These are phyloP conservation scores for Plectrocnemia conspersa DNA, from an alignment of 1,140 invertebrate species.

Conservation along the genomic window DNA sequence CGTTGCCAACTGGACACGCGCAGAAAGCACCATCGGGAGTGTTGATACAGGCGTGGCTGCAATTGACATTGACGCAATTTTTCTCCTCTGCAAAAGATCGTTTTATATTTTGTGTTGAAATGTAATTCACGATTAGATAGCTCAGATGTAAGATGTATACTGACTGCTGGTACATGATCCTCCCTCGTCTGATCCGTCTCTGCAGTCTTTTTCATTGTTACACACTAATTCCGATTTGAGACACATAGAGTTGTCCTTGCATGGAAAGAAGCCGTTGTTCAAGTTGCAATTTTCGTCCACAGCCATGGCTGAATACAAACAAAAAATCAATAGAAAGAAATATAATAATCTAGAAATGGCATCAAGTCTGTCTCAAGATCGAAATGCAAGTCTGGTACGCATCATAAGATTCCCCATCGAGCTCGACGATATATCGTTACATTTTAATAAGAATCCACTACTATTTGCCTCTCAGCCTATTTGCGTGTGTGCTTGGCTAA, in stretches of 20 bases:
- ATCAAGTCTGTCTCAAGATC: conserved; percentile 18
- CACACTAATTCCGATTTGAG: conserved; percentile 63
- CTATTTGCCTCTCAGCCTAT: no score
- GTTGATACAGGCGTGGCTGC: conserved; percentile 44
- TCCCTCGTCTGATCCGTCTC: conserved; percentile 70
- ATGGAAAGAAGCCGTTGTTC: conserved; percentile 51
- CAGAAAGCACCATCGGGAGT: conserved; percentile 38
- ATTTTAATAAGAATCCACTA: no score
- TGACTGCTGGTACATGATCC: conserved; percentile 49
- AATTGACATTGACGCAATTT: conserved; percentile 43
- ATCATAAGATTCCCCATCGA: no score
- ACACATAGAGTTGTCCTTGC: conserved; percentile 58
- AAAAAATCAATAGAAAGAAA: conserved; percentile 21
- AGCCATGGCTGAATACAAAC: conserved; percentile 27
- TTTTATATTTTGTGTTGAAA: no score
- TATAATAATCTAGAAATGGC: neutral
- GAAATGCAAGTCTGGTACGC: conserved; percentile 1
- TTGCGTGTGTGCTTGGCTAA: conserved; percentile 46
- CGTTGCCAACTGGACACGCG: conserved; percentile 18
- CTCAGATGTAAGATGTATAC: no score
- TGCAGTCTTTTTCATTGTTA: conserved; percentile 70
- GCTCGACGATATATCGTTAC: no score
- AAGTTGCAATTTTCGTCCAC: conserved; percentile 40
- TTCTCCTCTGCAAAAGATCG: conserved; percentile 39
- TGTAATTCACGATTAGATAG: no score